A percentile compares a stretch with the other conserved stretches of the same genome.
phyloP scores from a whole-genome alignment of 2,113 vertebrate genomes.

The Dolichotis patagonum region DNA sequence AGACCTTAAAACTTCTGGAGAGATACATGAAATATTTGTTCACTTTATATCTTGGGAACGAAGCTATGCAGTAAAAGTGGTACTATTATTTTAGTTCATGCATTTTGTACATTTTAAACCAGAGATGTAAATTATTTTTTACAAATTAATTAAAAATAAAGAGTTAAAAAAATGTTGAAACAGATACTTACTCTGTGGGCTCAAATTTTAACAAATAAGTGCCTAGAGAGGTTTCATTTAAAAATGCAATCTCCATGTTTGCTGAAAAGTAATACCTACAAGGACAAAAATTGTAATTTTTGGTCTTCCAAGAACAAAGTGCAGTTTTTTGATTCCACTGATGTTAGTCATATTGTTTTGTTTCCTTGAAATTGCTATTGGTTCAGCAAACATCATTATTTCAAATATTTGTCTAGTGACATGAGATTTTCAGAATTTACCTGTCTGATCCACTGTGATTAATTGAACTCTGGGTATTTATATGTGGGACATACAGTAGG shows the following conservation, averaged over 20 bases:
- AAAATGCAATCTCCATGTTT: conserved; percentile 12
- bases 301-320: background rate
- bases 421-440: background rate
- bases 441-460: background rate
- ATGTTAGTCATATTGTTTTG: background rate
- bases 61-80: background rate
- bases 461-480: background rate
- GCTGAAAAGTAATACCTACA: background rate
- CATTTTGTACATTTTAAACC: background rate
- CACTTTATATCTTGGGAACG: background rate
- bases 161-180: background rate
- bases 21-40: background rate
- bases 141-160: background rate
- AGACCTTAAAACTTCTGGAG: background rate
- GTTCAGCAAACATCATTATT: background rate
- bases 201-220: background rate
- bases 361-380: background rate
- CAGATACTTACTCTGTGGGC: background rate
- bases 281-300: conserved; percentile 1
- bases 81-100: background rate
- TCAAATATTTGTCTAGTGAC: background rate
- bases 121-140: background rate
- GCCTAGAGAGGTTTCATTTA: background rate
- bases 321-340: background rate
- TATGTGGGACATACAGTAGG: background rate